Percentiles rank a stretch among this genome's conserved stretches.
These are phyloP conservation scores for Lottia gigantea DNA, from an alignment of 2,888 invertebrate genomes.

Conservation along the genomic window DNA sequence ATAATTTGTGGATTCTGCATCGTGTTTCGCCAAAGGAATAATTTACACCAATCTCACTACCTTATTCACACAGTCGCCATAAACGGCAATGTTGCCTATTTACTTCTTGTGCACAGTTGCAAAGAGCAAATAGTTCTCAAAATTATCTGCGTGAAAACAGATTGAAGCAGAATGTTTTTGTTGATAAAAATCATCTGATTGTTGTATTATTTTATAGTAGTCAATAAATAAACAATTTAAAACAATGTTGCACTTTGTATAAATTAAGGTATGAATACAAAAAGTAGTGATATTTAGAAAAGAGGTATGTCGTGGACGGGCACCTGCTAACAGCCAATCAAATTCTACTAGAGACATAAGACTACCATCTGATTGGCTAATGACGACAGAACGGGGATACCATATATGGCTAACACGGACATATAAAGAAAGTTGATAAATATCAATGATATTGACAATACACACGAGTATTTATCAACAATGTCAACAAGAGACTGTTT, in stretches of 20 bases:
- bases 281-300: neutral
- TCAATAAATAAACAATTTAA: too few species aligned
- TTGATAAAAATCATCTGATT: too few species aligned
- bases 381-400: constrained; percentile 58
- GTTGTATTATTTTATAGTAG: too few species aligned
- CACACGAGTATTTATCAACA: neutral
- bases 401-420: constrained; percentile 66
- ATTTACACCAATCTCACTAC: constrained; percentile 35
- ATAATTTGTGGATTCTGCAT: constrained; percentile 30
- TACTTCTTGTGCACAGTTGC: constrained; percentile 8
- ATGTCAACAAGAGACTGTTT: too few species aligned
- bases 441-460: constrained; percentile 10
- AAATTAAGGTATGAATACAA: constrained; percentile 9
- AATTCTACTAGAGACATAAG: neutral
- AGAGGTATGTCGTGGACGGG: constrained; percentile 10
- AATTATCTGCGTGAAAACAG: neutral
- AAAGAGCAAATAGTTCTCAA: constrained; percentile 29
- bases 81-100: constrained; percentile 32
- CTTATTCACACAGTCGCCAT: constrained; percentile 41
- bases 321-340: neutral
- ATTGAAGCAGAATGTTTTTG: too few species aligned
- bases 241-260: too few species aligned
- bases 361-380: constrained; percentile 32
- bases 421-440: constrained; percentile 56
- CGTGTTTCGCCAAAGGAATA: constrained; percentile 39